Evolutionary conservation across 2,113 vertebrate species (phyloP).

Genomic region (Recurvirostra avosetta): DNA sequence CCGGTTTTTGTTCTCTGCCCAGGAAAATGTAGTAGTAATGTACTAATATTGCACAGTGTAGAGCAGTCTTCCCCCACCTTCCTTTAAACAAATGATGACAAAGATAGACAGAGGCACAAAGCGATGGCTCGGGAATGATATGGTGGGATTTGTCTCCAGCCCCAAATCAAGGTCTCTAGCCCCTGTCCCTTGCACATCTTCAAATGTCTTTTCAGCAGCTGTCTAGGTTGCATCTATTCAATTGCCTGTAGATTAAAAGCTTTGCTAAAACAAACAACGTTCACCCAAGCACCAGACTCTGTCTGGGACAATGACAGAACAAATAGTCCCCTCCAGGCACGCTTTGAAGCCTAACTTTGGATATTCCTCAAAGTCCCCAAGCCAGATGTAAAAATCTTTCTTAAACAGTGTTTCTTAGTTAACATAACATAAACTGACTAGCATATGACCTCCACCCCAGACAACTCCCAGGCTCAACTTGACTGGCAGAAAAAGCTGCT

Average conservation of each 20-base stretch:
- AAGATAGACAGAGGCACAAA: neutral
- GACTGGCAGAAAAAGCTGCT: neutral
- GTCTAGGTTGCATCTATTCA: neutral
- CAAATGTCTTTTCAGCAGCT: neutral
- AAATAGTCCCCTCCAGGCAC: neutral
- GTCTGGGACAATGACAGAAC: conserved; percentile 23
- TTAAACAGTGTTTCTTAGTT: neutral
- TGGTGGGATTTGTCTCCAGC: neutral
- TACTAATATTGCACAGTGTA: neutral
- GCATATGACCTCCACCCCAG: neutral
- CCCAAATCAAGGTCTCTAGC: neutral
- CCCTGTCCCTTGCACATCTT: neutral
- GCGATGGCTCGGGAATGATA: neutral
- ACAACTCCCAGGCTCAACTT: neutral
- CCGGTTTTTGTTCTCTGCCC: neutral
- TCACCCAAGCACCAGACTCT: neutral
- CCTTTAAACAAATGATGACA: neutral
- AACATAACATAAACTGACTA: neutral
- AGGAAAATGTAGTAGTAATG: neutral
- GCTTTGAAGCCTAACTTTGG: neutral
- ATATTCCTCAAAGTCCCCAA: neutral
- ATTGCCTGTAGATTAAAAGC: neutral
- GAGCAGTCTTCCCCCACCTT: neutral
- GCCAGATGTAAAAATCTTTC: neutral
- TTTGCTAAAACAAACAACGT: neutral